These are phyloP conservation scores for Cricetomys ansorgei DNA, from an alignment of 2,113 vertebrate genomes.

Conservation along the genomic window DNA sequence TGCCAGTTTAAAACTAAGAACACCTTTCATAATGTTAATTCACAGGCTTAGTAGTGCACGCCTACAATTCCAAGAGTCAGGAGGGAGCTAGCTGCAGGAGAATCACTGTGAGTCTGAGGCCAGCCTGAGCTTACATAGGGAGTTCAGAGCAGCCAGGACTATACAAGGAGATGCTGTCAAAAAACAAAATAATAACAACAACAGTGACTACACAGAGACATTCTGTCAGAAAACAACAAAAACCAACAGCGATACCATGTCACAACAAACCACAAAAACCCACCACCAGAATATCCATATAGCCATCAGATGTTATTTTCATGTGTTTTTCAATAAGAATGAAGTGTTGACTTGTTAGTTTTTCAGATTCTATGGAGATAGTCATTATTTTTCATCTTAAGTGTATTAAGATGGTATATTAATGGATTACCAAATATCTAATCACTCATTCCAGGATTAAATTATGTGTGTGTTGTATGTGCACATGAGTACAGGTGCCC, in stretches of 20 bases:
- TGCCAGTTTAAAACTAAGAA: neutral
- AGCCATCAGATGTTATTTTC: neutral
- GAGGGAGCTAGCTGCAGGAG: neutral
- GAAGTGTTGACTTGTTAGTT: neutral
- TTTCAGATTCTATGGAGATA: neutral
- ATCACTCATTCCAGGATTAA: neutral
- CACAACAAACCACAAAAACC: neutral
- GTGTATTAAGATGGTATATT: neutral
- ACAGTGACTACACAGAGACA: neutral
- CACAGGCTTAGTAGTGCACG: neutral
- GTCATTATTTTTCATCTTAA: neutral
- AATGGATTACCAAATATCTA: neutral
- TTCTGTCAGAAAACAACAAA: neutral
- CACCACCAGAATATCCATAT: neutral
- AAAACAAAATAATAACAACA: too few relatives aligned
- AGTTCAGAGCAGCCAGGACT: neutral
- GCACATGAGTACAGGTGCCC: neutral
- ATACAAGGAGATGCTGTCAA: neutral
- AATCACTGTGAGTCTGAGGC: neutral
- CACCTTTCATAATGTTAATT: neutral
- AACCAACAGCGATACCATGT: neutral
- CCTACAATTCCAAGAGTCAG: neutral
- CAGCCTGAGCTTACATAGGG: too few relatives aligned
- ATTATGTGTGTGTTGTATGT: neutral
- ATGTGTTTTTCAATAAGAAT: neutral